phyloP scores from a whole-genome alignment of 1,140 invertebrate species.

The Teleogryllus occipitalis region DNA sequence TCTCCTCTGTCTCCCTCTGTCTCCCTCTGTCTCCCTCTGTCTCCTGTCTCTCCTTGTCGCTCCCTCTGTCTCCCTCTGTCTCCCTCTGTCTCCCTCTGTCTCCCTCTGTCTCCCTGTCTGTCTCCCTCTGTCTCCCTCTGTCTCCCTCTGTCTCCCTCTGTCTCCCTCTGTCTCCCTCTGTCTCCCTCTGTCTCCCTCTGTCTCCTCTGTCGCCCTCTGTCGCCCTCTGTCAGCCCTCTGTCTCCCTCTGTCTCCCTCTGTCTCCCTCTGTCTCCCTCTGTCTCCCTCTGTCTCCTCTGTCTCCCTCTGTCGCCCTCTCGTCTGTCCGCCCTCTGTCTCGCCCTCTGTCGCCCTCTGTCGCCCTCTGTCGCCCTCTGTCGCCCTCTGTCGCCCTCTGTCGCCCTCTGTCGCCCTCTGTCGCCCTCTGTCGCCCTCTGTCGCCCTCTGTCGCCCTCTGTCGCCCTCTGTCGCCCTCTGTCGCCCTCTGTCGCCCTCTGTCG shows the following conservation, averaged over 20 bases:
- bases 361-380: neutral
- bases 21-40: neutral
- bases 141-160: no score
- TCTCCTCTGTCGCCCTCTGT: no score
- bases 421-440: neutral
- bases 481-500: neutral
- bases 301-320: no score
- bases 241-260: no score
- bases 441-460: neutral
- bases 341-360: no score
- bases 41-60: fast-evolving
- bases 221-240: no score
- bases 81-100: neutral
- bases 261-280: no score
- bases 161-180: no score
- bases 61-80: neutral
- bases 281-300: no score
- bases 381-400: neutral
- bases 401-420: neutral
- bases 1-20: neutral
- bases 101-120: neutral
- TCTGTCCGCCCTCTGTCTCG: no score
- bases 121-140: no score
- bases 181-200: no score
- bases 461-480: neutral